A percentile compares a stretch with the other conserved stretches of the same genome.
Conservation (phyloP, 2,888 invertebrate species). For the Acleris sparsana region DNA sequence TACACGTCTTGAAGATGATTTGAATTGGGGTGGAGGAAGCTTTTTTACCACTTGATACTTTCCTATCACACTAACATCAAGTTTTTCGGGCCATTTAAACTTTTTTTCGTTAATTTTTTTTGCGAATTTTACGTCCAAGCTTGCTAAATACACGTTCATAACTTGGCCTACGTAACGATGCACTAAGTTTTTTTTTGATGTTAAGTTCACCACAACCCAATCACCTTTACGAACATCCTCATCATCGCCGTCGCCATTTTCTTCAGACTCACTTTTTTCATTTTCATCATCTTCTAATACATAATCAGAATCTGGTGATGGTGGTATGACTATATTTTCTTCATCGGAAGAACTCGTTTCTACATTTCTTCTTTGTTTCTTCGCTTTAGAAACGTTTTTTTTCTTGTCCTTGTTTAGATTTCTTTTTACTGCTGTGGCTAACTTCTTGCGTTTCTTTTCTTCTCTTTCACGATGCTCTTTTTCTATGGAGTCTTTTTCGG, state of each 20-base stretch:
- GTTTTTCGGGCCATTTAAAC: slow-evolving; percentile 44
- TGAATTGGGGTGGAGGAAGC: slow-evolving; percentile 39
- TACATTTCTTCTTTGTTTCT: slow-evolving; percentile 29
- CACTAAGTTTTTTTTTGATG: slow-evolving; percentile 40
- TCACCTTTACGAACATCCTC: slow-evolving; percentile 38
- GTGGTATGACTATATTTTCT: slow-evolving; percentile 29
- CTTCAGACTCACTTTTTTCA: slow-evolving; percentile 32
- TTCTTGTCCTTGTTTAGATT: slow-evolving; percentile 21
- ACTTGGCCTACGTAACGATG: slow-evolving; percentile 44
- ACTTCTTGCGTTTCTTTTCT: slow-evolving; percentile 21
- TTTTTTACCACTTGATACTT: slow-evolving; percentile 44
- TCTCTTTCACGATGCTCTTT: slow-evolving; percentile 31
- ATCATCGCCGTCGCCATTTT: slow-evolving; percentile 33
- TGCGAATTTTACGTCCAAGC: slow-evolving; percentile 42
- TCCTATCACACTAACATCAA: slow-evolving; percentile 39
- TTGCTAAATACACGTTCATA: slow-evolving; percentile 34
- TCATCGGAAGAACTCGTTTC: slow-evolving; percentile 33
- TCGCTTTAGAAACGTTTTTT: slow-evolving; percentile 26
- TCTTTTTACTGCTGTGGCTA: slow-evolving; percentile 15
- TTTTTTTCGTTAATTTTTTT: slow-evolving; percentile 42
- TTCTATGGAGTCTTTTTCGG: slow-evolving; percentile 40
- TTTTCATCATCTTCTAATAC: slow-evolving; percentile 26
- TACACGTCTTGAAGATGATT: slow-evolving; percentile 36
- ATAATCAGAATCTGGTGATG: slow-evolving; percentile 36
- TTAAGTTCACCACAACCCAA: slow-evolving; percentile 44